Evolutionary conservation across 2,797 vertebrate genomes (phyloP).

Genomic region (Halcyon chelicuti): DNA sequence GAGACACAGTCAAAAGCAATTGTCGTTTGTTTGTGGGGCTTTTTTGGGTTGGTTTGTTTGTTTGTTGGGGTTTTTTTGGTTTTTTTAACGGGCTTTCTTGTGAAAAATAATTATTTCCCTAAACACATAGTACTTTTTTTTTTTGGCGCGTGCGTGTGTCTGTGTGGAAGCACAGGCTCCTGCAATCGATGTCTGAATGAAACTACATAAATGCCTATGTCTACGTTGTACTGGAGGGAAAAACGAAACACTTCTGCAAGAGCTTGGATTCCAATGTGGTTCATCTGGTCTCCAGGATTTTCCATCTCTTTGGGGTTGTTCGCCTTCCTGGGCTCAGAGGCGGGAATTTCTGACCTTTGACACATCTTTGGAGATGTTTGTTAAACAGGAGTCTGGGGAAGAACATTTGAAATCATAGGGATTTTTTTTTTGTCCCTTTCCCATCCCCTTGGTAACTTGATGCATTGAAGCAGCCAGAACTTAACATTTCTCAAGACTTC

Average conservation of each 20-base stretch:
- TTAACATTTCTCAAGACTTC: slow-evolving; percentile 64
- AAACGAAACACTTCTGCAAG: slow-evolving; percentile 67
- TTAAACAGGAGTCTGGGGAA: slow-evolving; percentile 64
- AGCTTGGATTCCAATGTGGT: slow-evolving; percentile 65
- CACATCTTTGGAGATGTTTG: slow-evolving; percentile 68
- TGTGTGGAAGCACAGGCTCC: slow-evolving; percentile 54
- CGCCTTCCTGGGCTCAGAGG: slow-evolving; percentile 56
- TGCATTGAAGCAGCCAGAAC: slow-evolving; percentile 61
- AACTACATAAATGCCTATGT: slow-evolving; percentile 58
- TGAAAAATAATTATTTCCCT: slow-evolving; percentile 12
- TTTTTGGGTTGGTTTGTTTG: too few species aligned
- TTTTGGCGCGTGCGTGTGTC: neutral
- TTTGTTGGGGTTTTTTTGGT: neutral
- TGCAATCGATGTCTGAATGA: slow-evolving; percentile 70
- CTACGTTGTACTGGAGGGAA: slow-evolving; percentile 69
- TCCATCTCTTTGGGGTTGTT: slow-evolving; percentile 34
- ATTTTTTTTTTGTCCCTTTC: neutral
- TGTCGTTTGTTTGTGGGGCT: neutral
- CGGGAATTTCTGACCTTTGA: slow-evolving; percentile 72
- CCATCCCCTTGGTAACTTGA: slow-evolving; percentile 58
- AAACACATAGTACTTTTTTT: neutral
- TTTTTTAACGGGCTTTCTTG: neutral
- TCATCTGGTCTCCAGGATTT: slow-evolving; percentile 72
- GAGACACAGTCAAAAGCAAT: slow-evolving; percentile 49
- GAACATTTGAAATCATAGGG: slow-evolving; percentile 40